Conservation (phyloP, 2,888 invertebrate species). For the Torymus aiolomorphi region DNA sequence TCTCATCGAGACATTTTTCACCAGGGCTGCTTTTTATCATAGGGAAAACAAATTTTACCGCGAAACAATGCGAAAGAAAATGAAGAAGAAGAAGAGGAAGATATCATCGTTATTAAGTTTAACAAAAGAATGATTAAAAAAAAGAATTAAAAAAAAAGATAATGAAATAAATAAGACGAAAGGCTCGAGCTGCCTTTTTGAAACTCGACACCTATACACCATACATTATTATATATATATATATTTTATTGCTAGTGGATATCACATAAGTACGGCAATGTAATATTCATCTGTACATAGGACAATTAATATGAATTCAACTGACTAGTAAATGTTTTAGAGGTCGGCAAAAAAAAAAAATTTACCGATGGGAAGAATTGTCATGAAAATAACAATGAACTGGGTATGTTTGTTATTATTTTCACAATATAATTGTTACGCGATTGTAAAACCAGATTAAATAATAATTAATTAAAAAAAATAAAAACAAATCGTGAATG, state of each 20-base stretch:
- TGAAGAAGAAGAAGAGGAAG: conserved; percentile 11
- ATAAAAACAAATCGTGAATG: conserved; percentile 5
- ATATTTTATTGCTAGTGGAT: conserved; percentile 62
- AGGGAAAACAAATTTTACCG: conserved; percentile 43
- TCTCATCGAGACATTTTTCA: conserved; percentile 53
- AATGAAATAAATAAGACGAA: conserved; percentile 50
- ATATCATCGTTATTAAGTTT: conserved; percentile 59
- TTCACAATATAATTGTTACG: conserved; percentile 63
- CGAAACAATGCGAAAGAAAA: conserved; percentile 12
- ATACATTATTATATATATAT: conserved; percentile 54
- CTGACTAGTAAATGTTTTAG: conserved; percentile 70
- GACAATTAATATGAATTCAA: conserved; percentile 69
- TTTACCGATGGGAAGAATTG: conserved; percentile 58
- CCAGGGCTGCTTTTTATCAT: conserved; percentile 56
- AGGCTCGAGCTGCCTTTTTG: conserved; percentile 56
- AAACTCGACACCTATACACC: conserved; percentile 59
- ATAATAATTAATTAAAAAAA: conserved; percentile 37
- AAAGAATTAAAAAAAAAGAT: conserved; percentile 41
- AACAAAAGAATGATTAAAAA: conserved; percentile 48
- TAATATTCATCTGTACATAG: conserved; percentile 73
- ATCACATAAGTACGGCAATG: conserved; percentile 61
- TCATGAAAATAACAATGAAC: conserved; percentile 64
- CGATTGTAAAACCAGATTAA: conserved; percentile 59
- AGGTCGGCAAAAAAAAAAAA: conserved; percentile 59
- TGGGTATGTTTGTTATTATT: conserved; percentile 68